phyloP scores from a whole-genome alignment of 2,113 vertebrate genomes.

The Xiphophorus hellerii region DNA sequence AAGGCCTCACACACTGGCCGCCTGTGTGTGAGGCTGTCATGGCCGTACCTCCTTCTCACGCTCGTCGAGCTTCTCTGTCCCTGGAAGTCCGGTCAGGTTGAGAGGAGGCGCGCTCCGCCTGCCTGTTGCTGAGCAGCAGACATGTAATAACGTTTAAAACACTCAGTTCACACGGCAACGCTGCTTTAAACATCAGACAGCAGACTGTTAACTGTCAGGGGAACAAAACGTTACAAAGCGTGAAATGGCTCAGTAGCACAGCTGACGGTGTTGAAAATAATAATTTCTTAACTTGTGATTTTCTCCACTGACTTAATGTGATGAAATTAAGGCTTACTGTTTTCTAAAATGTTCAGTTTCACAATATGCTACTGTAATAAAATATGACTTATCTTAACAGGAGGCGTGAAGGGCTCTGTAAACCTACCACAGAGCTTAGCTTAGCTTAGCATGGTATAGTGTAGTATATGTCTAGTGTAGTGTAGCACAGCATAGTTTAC shows the following conservation, averaged over 20 bases:
- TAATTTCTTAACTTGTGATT: background rate
- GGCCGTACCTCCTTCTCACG: slow-evolving; percentile 94
- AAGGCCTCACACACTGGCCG: too few relatives aligned
- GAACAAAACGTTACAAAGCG: background rate
- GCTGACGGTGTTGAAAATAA: background rate
- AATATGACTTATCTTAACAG: too few relatives aligned
- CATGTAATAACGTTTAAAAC: slow-evolving; percentile 22
- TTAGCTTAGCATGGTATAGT: background rate
- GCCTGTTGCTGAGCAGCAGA: slow-evolving; percentile 77
- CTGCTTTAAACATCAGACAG: background rate
- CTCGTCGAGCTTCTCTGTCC: slow-evolving; percentile 97
- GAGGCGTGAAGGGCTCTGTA: too few relatives aligned
- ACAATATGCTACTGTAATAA: too few relatives aligned
- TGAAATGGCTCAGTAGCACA: background rate
- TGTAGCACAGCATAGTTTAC: background rate
- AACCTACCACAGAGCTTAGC: too few relatives aligned
- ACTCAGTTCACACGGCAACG: slow-evolving; percentile 1
- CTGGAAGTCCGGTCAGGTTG: slow-evolving; percentile 95
- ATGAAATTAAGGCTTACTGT: too few relatives aligned
- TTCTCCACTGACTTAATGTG: too few relatives aligned
- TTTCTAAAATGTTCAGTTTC: too few relatives aligned
- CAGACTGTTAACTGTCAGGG: slow-evolving; percentile 7
- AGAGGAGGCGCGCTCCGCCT: slow-evolving; percentile 93
- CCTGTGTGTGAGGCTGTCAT: background rate
- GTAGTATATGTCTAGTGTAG: background rate